Evolutionary conservation across 2,888 invertebrate genomes (phyloP).

Genomic region (Andrena praecox): DNA sequence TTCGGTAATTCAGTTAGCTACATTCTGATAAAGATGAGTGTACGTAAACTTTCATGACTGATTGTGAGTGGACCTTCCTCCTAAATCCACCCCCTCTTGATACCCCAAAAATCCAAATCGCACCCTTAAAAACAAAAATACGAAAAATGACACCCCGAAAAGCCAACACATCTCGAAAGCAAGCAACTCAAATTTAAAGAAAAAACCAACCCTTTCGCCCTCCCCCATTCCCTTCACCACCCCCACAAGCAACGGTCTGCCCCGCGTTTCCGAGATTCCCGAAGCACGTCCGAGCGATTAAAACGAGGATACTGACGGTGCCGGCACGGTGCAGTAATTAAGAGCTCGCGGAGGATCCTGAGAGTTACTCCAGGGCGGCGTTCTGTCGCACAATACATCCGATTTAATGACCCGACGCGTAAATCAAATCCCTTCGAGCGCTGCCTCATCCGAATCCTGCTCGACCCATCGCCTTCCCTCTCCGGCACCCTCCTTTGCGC

Average conservation of each 20-base stretch:
- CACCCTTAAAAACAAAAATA: too few species aligned
- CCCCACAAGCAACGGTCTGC: neutral
- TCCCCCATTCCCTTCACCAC: neutral
- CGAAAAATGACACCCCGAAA: too few species aligned
- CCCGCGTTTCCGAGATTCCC: slow-evolving; percentile 22
- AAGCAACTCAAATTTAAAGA: too few species aligned
- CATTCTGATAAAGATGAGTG: too few species aligned
- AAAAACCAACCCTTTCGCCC: too few species aligned
- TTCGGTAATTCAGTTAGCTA: too few species aligned
- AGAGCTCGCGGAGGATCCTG: slow-evolving; percentile 75
- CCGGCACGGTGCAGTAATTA: slow-evolving; percentile 71
- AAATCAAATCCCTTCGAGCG: slow-evolving; percentile 74
- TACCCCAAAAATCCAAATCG: too few species aligned
- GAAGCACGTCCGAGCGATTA: slow-evolving; percentile 21
- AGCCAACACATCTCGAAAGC: too few species aligned
- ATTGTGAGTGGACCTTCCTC: too few species aligned
- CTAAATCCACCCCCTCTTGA: too few species aligned
- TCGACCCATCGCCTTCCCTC: slow-evolving; percentile 37
- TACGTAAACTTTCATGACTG: too few species aligned
- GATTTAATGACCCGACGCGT: slow-evolving; percentile 80
- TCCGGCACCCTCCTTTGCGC: slow-evolving; percentile 1
- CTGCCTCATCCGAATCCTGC: slow-evolving; percentile 48
- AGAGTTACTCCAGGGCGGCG: slow-evolving; percentile 68
- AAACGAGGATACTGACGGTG: slow-evolving; percentile 10
- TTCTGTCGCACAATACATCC: slow-evolving; percentile 75